A percentile compares a stretch with the other conserved stretches of the same genome.
phyloP scores from a whole-genome alignment of 2,113 vertebrate species.

The Malurus alboscapulatus region DNA sequence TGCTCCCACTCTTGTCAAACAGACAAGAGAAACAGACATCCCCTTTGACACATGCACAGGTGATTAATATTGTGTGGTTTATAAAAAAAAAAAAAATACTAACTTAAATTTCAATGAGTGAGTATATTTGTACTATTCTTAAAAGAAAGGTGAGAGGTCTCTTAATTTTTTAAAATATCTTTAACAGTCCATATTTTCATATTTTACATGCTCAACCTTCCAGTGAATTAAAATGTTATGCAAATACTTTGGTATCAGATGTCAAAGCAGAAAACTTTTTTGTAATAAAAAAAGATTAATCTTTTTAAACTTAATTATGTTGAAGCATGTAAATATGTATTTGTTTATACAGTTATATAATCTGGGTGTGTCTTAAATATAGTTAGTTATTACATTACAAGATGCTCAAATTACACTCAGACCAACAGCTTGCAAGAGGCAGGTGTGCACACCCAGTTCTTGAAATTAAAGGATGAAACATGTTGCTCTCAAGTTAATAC shows the following conservation, averaged over 20 bases:
- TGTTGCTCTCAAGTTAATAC: background rate
- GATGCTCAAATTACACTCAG: background rate
- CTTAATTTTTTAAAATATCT: background rate
- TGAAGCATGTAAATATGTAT: background rate
- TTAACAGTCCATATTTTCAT: background rate
- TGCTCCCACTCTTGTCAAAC: background rate
- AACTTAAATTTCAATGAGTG: background rate
- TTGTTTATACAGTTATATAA: background rate
- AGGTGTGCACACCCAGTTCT: background rate
- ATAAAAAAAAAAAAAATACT: fast-evolving
- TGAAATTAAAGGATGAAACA: background rate
- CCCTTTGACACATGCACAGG: background rate
- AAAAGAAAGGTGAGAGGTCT: fast-evolving
- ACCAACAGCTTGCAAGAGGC: background rate
- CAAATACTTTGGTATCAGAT: background rate
- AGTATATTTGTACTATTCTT: background rate
- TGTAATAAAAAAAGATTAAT: background rate
- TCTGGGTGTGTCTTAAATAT: background rate
- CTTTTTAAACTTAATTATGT: background rate
- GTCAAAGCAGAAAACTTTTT: background rate
- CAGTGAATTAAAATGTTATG: background rate
- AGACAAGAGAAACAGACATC: background rate
- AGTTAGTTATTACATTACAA: background rate
- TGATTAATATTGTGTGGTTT: background rate
- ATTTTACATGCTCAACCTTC: background rate